A percentile compares a stretch with the other conserved stretches of the same genome.
Evolutionary conservation across 2,797 vertebrate genomes (phyloP).

Genomic region (Diglossa cyanea): DNA sequence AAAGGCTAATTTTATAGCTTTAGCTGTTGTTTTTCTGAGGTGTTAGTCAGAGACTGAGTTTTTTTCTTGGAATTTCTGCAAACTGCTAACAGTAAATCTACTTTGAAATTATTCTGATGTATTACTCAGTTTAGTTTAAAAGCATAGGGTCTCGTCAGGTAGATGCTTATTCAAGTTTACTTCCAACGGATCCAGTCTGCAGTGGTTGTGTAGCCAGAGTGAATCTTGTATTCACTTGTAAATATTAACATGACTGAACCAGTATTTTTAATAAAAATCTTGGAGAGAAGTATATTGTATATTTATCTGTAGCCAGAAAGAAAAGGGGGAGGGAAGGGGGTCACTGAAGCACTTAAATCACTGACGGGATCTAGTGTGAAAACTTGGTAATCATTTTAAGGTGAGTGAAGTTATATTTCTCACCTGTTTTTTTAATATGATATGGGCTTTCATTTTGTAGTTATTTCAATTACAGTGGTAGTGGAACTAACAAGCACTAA

Average conservation of each 20-base stretch:
- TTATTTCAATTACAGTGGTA: background rate
- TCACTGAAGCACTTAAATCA: background rate
- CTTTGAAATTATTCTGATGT: background rate
- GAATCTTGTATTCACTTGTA: background rate
- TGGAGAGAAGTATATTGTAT: background rate
- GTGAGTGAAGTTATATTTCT: background rate
- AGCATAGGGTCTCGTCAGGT: background rate
- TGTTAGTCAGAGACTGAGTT: background rate
- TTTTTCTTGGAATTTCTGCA: background rate
- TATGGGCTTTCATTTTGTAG: background rate
- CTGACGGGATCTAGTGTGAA: background rate
- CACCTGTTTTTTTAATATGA: background rate
- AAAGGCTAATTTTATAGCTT: background rate
- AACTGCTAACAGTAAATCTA: background rate
- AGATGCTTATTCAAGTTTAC: background rate
- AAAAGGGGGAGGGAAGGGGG: background rate
- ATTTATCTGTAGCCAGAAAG: background rate
- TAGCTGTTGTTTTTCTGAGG: background rate
- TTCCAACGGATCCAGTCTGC: background rate
- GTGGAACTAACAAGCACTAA: background rate
- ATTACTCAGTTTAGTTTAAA: background rate
- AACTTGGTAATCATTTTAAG: background rate
- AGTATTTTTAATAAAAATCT: background rate
- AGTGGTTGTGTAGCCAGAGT: background rate
- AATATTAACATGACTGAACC: background rate